Base-by-base conservation (phyloP, 2,888 invertebrate genomes). In the Dimorphilus gyrociliatus region DNA sequence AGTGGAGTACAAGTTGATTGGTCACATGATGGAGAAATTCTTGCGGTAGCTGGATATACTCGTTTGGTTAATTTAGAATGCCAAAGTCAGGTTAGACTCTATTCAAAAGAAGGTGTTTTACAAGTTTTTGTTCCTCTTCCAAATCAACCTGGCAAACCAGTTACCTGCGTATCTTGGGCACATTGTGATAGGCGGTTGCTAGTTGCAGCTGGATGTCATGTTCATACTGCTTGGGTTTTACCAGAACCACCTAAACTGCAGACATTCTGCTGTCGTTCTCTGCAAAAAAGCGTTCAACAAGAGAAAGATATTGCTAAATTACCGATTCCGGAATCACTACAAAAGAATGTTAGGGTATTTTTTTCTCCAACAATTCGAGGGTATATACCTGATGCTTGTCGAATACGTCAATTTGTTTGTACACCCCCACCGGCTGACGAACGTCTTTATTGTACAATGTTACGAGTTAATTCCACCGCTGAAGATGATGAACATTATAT, bases 81-180 rank as follows among this genome's bases (percentile, higher is more conserved):
- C 36, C 38, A 42, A 31, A 59, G 86, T 63, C 67, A 81, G 36
- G 71, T 92, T 34, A 81, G 85, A 62, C 86, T 90, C 65, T 92
- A 88, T 61, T 81, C 81, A 19, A 81, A 81, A 50, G 71, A 72
- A 30, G 90, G 88, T 15, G 69, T 71, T 13, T 72, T 86, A 25
- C 71, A 85, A 36, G 85, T 52, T 31, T 39, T 38, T 35, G 41
- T 51, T 15, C 41, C 40, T 17, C 40, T 60, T 14, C 55, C 53
- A n/a, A 43, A 47, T 36, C 54, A 52, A 51, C 44, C 53, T 55
- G 51, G 51, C 19, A 55, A 77, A 42, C 75, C 78, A 4, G 81
- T 92, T 31, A 80, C 85, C 29, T 86, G 90, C 2, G 67, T 97
- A 51, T 92, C 92, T 6, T 97, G 94, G 94, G 94, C 90, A 17